These are phyloP conservation scores for Amphimedon queenslandica DNA, from an alignment of 37 sponge, comb jelly and placozoan species.

Conservation along the genomic window DNA sequence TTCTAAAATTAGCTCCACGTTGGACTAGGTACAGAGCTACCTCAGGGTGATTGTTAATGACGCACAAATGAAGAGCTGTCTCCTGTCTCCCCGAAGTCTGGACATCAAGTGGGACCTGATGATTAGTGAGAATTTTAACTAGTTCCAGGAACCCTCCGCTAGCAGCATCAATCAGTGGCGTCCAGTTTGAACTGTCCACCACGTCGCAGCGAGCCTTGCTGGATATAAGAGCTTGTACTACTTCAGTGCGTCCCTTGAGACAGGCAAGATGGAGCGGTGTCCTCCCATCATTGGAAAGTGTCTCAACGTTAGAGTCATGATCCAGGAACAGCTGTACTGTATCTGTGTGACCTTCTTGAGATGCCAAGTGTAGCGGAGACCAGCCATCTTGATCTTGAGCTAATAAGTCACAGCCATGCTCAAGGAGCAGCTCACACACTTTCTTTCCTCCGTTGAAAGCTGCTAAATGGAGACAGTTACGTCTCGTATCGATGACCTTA, in stretches of 20 bases:
- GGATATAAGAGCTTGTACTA: slow-evolving; percentile 53
- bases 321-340: slow-evolving; percentile 54
- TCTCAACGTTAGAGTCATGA: slow-evolving; percentile 50
- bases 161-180: slow-evolving; percentile 72
- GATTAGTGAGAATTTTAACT: slow-evolving; percentile 71
- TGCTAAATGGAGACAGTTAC: slow-evolving; percentile 70
- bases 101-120: slow-evolving; percentile 52
- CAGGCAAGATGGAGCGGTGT: slow-evolving; percentile 70
- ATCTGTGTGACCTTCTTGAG: slow-evolving; percentile 39
- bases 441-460: slow-evolving; percentile 58
- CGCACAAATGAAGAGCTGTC: slow-evolving; percentile 65
- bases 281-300: slow-evolving; percentile 49
- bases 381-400: slow-evolving; percentile 53
- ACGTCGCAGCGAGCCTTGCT: slow-evolving; percentile 55
- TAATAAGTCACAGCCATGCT: slow-evolving; percentile 41
- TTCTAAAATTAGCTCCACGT: slow-evolving; percentile 24
- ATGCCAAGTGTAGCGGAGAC: slow-evolving; percentile 58
- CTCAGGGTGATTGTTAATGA: slow-evolving; percentile 46
- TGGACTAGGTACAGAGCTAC: slow-evolving; percentile 54
- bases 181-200: slow-evolving; percentile 58
- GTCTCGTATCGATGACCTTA: slow-evolving; percentile 44
- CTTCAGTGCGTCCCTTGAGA: slow-evolving; percentile 51
- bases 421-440: slow-evolving; percentile 60
- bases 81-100: slow-evolving; percentile 47
- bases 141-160: slow-evolving; percentile 70